These are phyloP conservation scores for Melikaiella ostensackeni DNA, from an alignment of 2,888 invertebrate genomes.

Conservation along the genomic window DNA sequence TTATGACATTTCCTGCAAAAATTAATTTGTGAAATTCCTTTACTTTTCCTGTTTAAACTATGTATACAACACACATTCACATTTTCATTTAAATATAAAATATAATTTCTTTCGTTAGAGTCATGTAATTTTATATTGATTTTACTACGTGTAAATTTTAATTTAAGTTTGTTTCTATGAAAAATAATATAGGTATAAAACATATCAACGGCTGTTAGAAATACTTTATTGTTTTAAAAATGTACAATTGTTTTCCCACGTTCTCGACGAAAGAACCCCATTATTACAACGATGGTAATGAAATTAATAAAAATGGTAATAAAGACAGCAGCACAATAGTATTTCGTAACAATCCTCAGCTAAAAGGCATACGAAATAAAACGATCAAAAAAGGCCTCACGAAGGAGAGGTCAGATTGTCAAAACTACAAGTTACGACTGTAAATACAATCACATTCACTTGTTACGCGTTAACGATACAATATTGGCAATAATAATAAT, in stretches of 20 bases:
- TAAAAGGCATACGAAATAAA: conserved; percentile 54
- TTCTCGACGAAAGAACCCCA: conserved; percentile 53
- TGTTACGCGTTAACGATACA: conserved; percentile 60
- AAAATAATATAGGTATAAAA: not conserved
- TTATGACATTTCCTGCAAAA: no score
- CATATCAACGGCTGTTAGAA: conserved; percentile 27
- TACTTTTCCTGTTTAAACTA: no score
- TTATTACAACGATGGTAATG: conserved; percentile 60
- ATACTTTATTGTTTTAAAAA: conserved; percentile 37
- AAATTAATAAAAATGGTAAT: conserved; percentile 48
- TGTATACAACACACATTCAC: no score
- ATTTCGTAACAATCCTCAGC: conserved; percentile 64
- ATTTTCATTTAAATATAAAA: no score
- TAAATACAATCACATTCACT: conserved; percentile 46
- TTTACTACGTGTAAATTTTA: no score
- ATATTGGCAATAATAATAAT: conserved; percentile 50
- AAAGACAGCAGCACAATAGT: conserved; percentile 45
- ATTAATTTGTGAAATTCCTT: no score
- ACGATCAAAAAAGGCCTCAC: conserved; percentile 55
- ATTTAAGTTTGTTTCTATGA: no score
- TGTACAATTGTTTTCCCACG: conserved; percentile 24
- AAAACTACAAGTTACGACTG: conserved; percentile 49
- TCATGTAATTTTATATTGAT: no score
- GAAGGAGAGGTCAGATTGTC: conserved; percentile 40
- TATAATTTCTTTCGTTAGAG: no score